Base-by-base conservation (phyloP, 2,888 invertebrate species). In the Himalopsyche kuldschensis region DNA sequence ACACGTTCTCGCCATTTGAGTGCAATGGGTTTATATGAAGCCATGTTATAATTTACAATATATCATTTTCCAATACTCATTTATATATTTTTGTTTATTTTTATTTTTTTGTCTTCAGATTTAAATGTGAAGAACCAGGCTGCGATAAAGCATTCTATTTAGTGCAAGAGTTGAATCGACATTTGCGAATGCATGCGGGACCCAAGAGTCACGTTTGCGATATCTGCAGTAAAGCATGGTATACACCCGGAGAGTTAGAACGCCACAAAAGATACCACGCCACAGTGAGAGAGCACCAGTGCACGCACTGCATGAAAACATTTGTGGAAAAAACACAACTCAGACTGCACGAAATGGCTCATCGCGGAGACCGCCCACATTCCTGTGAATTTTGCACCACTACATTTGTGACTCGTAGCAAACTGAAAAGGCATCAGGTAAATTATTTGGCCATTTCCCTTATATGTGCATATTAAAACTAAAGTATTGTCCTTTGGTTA, bases 361-460 rank as follows among this genome's bases (percentile, higher is more conserved):
- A 86, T 31, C 35, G 83, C n/a, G 84, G 84, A n/a, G 84, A 86
- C 48, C 77, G 86, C 15, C 86, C 86, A 3, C 83, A 84, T 27
- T 83, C 84, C 17, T 86, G 86, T 76, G 86, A 86, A 84, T 84
- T 80, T 80, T 86, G 86, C 31, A 69, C 84, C 15, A 83, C 82
- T 11, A 78, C 82, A 11, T 86, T 86, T 75, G 80, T 84, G 5
- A 83, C 83, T 15, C 79, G 82, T 15, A 83, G 80, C 48, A 86
- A 84, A 82, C 75, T 86, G 1, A 86, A 86, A 81, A 83, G 86
- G 32, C 86, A 86, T 84, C 86, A 86, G 82, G 86, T 86, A 17
- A 78, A 30, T 35, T n/a, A 20, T 75, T 20, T 20, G n/a, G 1
- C 41, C 81, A 31, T 32, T 80, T 77, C 20, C 24, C 10, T 32